phyloP scores from a whole-genome alignment of 2,797 vertebrate genomes.

The Synaphobranchus kaupii region DNA sequence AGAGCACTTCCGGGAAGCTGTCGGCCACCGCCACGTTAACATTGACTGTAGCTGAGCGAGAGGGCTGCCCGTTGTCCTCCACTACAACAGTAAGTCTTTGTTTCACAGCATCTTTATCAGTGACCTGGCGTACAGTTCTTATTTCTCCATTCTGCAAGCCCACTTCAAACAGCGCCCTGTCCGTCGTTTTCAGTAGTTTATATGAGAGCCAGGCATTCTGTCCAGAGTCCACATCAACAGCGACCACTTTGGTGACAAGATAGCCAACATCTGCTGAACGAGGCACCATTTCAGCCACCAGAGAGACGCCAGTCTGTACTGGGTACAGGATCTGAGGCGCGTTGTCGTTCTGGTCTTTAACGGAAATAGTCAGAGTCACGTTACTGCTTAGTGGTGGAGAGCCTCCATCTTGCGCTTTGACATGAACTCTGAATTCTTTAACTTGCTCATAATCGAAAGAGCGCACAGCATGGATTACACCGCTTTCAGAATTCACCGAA shows the following conservation, averaged over 20 bases:
- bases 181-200: conserved; percentile 59
- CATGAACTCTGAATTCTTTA: conserved; percentile 51
- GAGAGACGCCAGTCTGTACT: conserved; percentile 50
- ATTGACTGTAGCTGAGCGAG: conserved; percentile 56
- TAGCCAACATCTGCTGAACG: conserved; percentile 55
- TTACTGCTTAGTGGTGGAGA: conserved; percentile 18
- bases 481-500: conserved; percentile 62
- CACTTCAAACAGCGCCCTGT: conserved; percentile 56
- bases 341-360: conserved; percentile 65
- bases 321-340: conserved; percentile 61
- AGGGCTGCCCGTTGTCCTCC: conserved; percentile 59
- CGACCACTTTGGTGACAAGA: conserved; percentile 71
- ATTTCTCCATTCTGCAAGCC: conserved; percentile 58
- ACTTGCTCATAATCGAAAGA: conserved; percentile 65
- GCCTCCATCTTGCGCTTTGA: conserved; percentile 49
- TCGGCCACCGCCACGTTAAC: conserved; percentile 58
- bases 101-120: conserved; percentile 60
- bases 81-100: conserved; percentile 53
- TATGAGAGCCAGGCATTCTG: conserved; percentile 67
- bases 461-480: conserved; percentile 54
- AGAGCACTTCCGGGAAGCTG: conserved; percentile 50
- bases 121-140: conserved; percentile 56
- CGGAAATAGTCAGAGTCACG: conserved; percentile 50
- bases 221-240: conserved; percentile 66
- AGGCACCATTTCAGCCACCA: conserved; percentile 60